Evolutionary conservation across 2,888 invertebrate genomes (phyloP), one percentile per base, ranked within the genome.

Genomic region (Perizoma flavofasciatum): DNA sequence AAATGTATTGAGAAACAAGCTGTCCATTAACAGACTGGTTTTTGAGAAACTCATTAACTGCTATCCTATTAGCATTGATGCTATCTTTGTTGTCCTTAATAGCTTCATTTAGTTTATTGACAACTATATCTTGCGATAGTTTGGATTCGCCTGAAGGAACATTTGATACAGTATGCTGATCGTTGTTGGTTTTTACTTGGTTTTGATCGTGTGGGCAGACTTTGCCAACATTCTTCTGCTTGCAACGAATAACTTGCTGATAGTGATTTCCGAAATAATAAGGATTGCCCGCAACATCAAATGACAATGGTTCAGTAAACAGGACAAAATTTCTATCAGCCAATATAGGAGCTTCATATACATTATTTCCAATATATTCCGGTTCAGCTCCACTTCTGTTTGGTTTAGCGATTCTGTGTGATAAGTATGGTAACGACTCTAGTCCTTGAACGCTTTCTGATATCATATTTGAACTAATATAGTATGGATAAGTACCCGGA

Each of bases 1-100:
- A 70, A 37, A 57, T 32, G 51, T 74, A 77, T 41, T 61, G 61
- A 2, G 70, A 64, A n/a, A 62, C 45, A 11, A 67, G 8, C 6
- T 60, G 49, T 1, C 56, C 55, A 50, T 64, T 56, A 59, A 45
- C 58, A 10, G 32, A 33, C 41, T 58, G 34, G 6, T 61, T 52
- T 46, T 61, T 61, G 5, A 63, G 48, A 35, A 63, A 44, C 8
- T 60, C 56, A 40, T 49, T 53, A 5, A 59, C 46, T 33, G 44
- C 41, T 11, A 49, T 48, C 32, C 22, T 56, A 46, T 44, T 22
- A 41, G 34, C 41, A 44, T 56, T 49, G 33, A 10, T 53, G 32
- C 44, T 0, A 40, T 33, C 39, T 32, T 46, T 41, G 40, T 51
- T 55, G 34, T 43, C 34, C 2, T 33, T 44, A 10, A 10, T 45